These are phyloP conservation scores for Plutomurus gul DNA, from an alignment of 1,140 invertebrate genomes.

Conservation along the genomic window DNA sequence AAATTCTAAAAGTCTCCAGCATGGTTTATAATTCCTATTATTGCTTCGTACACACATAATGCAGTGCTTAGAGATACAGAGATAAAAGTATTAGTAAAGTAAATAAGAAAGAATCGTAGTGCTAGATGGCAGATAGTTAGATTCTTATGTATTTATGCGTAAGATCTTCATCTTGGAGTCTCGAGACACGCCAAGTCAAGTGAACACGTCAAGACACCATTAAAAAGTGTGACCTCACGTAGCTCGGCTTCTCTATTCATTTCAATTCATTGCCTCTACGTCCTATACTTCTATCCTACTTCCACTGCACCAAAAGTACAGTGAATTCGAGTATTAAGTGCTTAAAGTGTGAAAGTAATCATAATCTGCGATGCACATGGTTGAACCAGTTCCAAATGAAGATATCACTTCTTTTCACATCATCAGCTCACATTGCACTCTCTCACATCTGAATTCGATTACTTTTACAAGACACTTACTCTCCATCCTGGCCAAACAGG, in stretches of 20 bases:
- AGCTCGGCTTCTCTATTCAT: neutral
- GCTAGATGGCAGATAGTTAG: no score
- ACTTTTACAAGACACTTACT: no score
- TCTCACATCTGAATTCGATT: conserved; percentile 18
- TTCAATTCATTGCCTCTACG: neutral
- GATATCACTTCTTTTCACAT: neutral
- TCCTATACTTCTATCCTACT: no score
- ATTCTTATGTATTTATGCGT: neutral
- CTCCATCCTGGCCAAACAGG: no score
- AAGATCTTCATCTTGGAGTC: conserved; percentile 5
- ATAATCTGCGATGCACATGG: conserved; percentile 19
- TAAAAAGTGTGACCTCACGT: conserved; percentile 26
- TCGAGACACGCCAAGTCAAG: neutral
- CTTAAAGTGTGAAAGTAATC: conserved; percentile 27
- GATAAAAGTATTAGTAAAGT: neutral
- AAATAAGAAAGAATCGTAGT: neutral
- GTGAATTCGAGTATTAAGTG: neutral
- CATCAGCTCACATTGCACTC: neutral
- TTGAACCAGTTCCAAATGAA: neutral
- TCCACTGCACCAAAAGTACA: no score
- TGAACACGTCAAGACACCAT: neutral
- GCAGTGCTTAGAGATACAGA: no score
- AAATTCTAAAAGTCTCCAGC: no score
- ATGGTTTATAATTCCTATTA: no score
- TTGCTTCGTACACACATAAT: no score